Base-by-base conservation (phyloP, 2,888 invertebrate species). In the Baccha elongata region DNA sequence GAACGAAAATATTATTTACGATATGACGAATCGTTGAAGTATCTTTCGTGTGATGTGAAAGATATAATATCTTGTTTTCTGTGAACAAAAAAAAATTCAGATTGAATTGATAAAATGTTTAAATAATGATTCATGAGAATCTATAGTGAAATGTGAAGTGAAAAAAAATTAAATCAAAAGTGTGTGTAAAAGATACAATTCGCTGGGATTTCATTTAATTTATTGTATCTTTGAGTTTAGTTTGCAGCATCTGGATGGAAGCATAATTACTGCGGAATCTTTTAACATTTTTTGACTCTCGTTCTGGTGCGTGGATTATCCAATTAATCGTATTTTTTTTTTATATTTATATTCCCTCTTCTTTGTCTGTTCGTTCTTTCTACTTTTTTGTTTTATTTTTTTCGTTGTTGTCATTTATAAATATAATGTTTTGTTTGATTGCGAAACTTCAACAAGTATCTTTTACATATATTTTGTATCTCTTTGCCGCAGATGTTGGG, bases 281-380 rank as follows among this genome's bases (percentile, higher is more conserved):
- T 40, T 68, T 26, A 64, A 23, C 50, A 50, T 55, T 40, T 23
- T 37, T 48, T 23, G 29, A 37, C 46, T 44, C 29, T 44, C 29
- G 46, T 71, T 76, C 58, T 67, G 81, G 81, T 81, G 81, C 81
- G 81, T 81, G 81, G 76, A 81, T 81, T 71, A 81, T 81, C 76
- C 60, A 81, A 76, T 81, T 76, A 81, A 75, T 81, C 15, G 26
- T 55, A 19, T 37, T 21, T 3, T 55, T 64, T 29, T 46, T 55
- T 53, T 26, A 44, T 53, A 40, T 53, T 26, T 42, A 46, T 58
- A 10, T 44, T n/a, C 2, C 48, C n/a, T 46, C 52, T 35, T 23
- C 26, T 52, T 17, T 48, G 40, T 72, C 32, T 35, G 8, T 13
- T 48, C 21, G 46, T 64, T 65, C 15, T n/a, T n/a, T 21, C 10